These are phyloP conservation scores for Eumeta japonica DNA, from an alignment of 1,140 invertebrate genomes.

Conservation along the genomic window DNA sequence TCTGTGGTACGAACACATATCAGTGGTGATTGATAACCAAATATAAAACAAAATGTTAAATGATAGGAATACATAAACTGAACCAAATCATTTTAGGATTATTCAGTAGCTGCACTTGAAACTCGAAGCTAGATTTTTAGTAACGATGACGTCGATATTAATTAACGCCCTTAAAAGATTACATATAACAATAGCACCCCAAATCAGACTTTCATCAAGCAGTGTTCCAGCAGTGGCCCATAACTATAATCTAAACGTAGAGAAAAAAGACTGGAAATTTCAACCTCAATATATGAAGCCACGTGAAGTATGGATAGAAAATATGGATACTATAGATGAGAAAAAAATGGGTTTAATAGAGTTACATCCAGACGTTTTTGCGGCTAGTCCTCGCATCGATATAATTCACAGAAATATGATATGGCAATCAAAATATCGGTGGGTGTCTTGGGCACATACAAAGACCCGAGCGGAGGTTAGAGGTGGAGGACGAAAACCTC, in stretches of 20 bases:
- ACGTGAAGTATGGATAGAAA: constrained; percentile 90
- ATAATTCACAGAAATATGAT: constrained; percentile 82
- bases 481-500: constrained; percentile 88
- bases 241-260: constrained; percentile 24
- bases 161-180: constrained; percentile 40
- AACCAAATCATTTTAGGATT: no score
- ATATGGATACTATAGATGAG: constrained; percentile 75
- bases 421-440: constrained; percentile 87
- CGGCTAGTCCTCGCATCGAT: constrained; percentile 79
- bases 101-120: no score
- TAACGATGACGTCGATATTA: constrained; percentile 32
- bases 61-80: no score
- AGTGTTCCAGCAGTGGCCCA: constrained; percentile 9
- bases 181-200: constrained; percentile 24
- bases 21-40: no score
- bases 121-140: no score
- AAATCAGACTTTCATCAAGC: constrained; percentile 21
- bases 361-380: constrained; percentile 88
- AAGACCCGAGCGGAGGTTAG: constrained; percentile 79
- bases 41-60: no score
- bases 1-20: no score
- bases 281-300: constrained; percentile 59
- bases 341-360: constrained; percentile 81
- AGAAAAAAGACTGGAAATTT: constrained; percentile 48
- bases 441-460: constrained; percentile 72